These are phyloP conservation scores for Natator depressus DNA, from an alignment of 2,113 vertebrate genomes.

Conservation along the genomic window DNA sequence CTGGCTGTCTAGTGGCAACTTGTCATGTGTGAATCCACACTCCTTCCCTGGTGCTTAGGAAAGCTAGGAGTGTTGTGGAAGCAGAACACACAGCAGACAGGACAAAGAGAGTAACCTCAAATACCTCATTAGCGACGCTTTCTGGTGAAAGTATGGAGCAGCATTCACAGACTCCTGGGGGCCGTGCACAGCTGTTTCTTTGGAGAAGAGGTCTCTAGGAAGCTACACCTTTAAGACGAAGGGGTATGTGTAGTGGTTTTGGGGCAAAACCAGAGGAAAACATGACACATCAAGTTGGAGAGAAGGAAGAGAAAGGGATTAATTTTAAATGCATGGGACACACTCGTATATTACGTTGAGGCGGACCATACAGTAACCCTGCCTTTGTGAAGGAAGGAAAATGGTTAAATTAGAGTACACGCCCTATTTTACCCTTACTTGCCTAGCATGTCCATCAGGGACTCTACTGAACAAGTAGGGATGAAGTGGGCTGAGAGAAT, in stretches of 20 bases:
- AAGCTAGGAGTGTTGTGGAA: background rate
- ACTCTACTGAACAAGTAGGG: background rate
- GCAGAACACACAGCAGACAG: background rate
- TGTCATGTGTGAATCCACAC: background rate
- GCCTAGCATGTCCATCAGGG: background rate
- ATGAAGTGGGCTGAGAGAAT: background rate
- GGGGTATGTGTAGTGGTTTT: background rate
- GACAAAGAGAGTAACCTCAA: background rate
- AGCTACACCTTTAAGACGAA: background rate
- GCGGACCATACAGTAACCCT: accelerated
- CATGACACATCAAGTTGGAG: background rate
- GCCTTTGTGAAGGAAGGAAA: background rate
- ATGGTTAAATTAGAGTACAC: background rate
- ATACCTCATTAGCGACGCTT: background rate
- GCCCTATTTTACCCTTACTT: background rate
- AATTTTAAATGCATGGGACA: background rate
- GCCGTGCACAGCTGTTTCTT: background rate
- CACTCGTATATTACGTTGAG: background rate
- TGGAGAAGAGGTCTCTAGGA: background rate
- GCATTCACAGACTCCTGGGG: background rate
- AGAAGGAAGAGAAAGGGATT: background rate
- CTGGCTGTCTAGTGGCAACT: background rate
- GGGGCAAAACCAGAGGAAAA: background rate
- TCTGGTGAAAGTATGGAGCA: background rate
- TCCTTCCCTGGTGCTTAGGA: background rate